phyloP scores from a whole-genome alignment of 2,113 vertebrate genomes.

The Pachyramphus minor region DNA sequence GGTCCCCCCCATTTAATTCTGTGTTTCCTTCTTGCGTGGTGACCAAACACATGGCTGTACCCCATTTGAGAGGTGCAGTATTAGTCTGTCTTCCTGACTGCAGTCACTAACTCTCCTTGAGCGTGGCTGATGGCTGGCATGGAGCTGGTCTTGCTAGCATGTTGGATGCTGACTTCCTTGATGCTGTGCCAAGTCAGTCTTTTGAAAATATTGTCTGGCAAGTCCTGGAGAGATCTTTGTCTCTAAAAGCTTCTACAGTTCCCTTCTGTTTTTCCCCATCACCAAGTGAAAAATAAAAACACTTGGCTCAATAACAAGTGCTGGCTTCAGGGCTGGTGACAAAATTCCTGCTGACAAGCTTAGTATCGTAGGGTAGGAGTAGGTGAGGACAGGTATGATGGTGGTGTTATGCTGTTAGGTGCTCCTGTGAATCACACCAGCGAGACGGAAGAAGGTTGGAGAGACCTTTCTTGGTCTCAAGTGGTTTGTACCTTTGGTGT shows the following conservation, averaged over 20 bases:
- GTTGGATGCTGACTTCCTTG: not conserved
- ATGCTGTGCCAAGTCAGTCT: not conserved
- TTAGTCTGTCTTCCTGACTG: not conserved
- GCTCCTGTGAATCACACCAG: slow-evolving; percentile 21
- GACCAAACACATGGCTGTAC: not conserved
- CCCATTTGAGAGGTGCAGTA: not conserved
- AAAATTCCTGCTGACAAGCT: not conserved
- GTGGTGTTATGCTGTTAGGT: not conserved
- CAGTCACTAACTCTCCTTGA: not conserved
- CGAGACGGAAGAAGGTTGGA: not conserved
- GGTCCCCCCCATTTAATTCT: not conserved
- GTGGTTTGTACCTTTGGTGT: not conserved
- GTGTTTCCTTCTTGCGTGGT: not conserved
- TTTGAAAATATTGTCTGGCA: not conserved
- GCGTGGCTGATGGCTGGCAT: not conserved
- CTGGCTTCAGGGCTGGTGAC: not conserved
- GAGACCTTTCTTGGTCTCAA: not conserved
- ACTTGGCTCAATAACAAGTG: not conserved
- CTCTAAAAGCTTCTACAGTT: not conserved
- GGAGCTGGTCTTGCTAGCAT: not conserved
- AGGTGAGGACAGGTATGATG: slow-evolving; percentile 4
- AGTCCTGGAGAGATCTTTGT: not conserved
- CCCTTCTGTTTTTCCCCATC: not conserved
- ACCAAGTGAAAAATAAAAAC: not conserved
- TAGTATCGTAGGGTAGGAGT: not conserved